phyloP scores from a whole-genome alignment of 1,140 invertebrate genomes.

The Drosophila parvula region DNA sequence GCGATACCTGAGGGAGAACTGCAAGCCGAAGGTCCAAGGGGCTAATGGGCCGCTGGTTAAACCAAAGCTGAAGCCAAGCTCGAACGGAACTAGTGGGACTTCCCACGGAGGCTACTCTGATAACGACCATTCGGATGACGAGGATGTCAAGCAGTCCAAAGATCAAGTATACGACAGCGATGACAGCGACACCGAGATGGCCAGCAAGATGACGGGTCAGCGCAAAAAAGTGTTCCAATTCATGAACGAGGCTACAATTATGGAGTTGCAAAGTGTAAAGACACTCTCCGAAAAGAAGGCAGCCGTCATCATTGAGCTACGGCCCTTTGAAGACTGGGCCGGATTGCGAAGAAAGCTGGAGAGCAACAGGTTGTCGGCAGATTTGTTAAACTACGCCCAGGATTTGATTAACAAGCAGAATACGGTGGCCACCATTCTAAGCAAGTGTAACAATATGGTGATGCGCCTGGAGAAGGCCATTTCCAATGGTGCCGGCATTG shows the following conservation, averaged over 20 bases:
- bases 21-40: slow-evolving; percentile 51
- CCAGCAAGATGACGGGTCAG: slow-evolving; percentile 88
- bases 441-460: slow-evolving; percentile 90
- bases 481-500: slow-evolving; percentile 88
- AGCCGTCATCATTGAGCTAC: slow-evolving; percentile 87
- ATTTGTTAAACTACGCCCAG: slow-evolving; percentile 90
- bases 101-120: slow-evolving; percentile 64
- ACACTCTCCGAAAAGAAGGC: slow-evolving; percentile 91
- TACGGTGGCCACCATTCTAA: slow-evolving; percentile 89
- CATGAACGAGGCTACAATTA: slow-evolving; percentile 87
- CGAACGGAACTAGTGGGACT: slow-evolving; percentile 62
- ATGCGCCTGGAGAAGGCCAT: slow-evolving; percentile 89
- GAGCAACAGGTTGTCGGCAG: slow-evolving; percentile 87
- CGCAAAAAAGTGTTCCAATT: slow-evolving; percentile 91
- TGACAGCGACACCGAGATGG: slow-evolving; percentile 90
- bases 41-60: slow-evolving; percentile 42
- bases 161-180: slow-evolving; percentile 85
- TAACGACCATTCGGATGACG: slow-evolving; percentile 66
- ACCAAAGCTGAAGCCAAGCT: slow-evolving; percentile 48
- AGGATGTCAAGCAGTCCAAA: slow-evolving; percentile 69
- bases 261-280: slow-evolving; percentile 88
- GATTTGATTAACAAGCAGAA: slow-evolving; percentile 89
- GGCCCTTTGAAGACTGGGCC: slow-evolving; percentile 90
- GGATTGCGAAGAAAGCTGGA: slow-evolving; percentile 90
- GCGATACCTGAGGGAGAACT: slow-evolving; percentile 67